These are phyloP conservation scores for Melanocharis versteri DNA, from an alignment of 2,113 vertebrate genomes.

Conservation along the genomic window DNA sequence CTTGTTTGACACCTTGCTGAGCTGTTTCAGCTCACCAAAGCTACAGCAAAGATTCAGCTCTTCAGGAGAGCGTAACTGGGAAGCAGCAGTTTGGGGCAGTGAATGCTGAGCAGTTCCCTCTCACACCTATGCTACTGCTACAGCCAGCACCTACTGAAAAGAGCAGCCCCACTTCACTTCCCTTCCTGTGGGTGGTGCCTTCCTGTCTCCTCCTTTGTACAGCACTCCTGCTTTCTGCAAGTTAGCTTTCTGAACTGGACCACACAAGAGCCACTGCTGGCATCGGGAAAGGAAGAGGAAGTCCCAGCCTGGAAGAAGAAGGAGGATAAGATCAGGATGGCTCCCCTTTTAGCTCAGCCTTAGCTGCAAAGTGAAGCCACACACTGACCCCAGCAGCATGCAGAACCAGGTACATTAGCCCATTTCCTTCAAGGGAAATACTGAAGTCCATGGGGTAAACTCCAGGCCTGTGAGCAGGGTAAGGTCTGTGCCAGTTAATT, in stretches of 20 bases:
- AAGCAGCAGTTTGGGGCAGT: not conserved
- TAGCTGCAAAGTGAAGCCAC: not conserved
- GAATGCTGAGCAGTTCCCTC: not conserved
- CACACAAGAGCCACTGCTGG: slow-evolving; percentile 44
- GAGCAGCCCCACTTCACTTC: not conserved
- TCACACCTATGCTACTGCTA: not conserved
- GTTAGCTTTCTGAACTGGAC: slow-evolving; percentile 44
- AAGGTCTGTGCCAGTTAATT: not conserved
- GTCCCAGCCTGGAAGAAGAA: slow-evolving; percentile 60
- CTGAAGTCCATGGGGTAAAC: not conserved
- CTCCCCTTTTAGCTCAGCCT: slow-evolving; percentile 14
- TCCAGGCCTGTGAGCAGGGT: not conserved
- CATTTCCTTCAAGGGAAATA: not conserved
- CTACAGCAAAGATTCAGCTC: not conserved
- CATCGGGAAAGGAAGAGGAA: slow-evolving; percentile 8
- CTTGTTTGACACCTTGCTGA: not conserved
- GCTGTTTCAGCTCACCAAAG: not conserved
- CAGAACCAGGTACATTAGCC: not conserved
- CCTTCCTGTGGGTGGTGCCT: slow-evolving; percentile 37
- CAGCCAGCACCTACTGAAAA: not conserved
- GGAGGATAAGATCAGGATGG: slow-evolving; percentile 50
- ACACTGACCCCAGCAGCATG: not conserved
- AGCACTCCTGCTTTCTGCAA: slow-evolving; percentile 42
- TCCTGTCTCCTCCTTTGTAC: slow-evolving; percentile 46
- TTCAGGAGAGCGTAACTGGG: not conserved